A percentile compares a stretch with the other conserved stretches of the same genome.
Evolutionary conservation across 2,888 invertebrate species (phyloP).

Genomic region (Euclidia mi): DNA sequence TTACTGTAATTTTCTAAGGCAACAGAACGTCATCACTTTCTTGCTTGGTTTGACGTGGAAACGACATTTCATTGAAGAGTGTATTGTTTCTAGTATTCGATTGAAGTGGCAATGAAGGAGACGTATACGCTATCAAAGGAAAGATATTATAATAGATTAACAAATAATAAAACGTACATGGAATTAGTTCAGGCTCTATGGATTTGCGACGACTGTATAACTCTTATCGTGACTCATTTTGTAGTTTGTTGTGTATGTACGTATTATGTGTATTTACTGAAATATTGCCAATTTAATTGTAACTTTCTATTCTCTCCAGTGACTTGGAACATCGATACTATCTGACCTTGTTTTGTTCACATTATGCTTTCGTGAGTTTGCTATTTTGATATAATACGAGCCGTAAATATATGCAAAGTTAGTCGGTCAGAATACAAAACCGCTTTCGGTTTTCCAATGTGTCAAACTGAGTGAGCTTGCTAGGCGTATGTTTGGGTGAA

Average conservation of each 20-base stretch:
- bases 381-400: slow-evolving; percentile 45
- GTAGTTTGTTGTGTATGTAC: slow-evolving; percentile 89
- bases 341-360: slow-evolving; percentile 65
- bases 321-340: slow-evolving; percentile 84
- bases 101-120: slow-evolving; percentile 30
- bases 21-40: slow-evolving; percentile 58
- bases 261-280: slow-evolving; percentile 87
- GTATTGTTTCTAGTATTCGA: slow-evolving; percentile 7
- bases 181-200: slow-evolving; percentile 72
- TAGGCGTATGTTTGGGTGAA: slow-evolving; percentile 88
- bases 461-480: slow-evolving; percentile 71
- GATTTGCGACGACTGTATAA: slow-evolving; percentile 88
- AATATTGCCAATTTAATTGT: slow-evolving; percentile 80
- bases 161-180: slow-evolving; percentile 40
- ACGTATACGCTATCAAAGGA: slow-evolving; percentile 18
- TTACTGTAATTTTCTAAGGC: slow-evolving; percentile 5
- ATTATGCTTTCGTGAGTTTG: slow-evolving; percentile 54
- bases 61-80: slow-evolving; percentile 13
- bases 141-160: slow-evolving; percentile 22
- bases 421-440: slow-evolving; percentile 51
- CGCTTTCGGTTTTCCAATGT: slow-evolving; percentile 79
- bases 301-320: slow-evolving; percentile 80
- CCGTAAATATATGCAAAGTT: slow-evolving; percentile 30
- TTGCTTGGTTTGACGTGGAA: slow-evolving; percentile 26
- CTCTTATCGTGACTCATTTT: slow-evolving; percentile 85